Conservation (phyloP, 2,797 vertebrate species). For the Chloroceryle amazona region DNA sequence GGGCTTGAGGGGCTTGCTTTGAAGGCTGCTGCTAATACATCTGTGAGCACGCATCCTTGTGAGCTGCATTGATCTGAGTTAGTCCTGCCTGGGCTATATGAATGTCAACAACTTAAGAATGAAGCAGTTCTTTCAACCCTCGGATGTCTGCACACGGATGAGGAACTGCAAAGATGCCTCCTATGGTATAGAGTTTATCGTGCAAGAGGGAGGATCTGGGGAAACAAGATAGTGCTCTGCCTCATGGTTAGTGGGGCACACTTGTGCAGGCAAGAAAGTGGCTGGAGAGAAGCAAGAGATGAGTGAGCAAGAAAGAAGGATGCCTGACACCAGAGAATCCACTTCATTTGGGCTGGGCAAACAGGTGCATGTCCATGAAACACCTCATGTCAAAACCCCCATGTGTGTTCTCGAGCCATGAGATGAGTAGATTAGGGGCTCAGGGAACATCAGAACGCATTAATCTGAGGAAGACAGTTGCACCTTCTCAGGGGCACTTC, state of each 20-base stretch:
- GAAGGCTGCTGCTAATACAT: not conserved
- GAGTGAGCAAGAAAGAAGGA: not conserved
- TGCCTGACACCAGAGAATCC: not conserved
- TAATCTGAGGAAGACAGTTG: not conserved
- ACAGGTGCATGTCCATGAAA: not conserved
- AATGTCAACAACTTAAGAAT: not conserved
- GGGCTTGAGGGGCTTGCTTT: slow-evolving; percentile 46
- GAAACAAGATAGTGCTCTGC: not conserved
- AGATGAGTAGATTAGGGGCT: not conserved
- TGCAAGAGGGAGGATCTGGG: not conserved
- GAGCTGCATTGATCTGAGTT: slow-evolving; percentile 9
- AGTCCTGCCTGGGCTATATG: not conserved
- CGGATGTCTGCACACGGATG: not conserved
- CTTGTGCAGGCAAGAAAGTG: not conserved
- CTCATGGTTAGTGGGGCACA: not conserved
- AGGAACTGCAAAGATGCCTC: not conserved
- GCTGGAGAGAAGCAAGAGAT: not conserved
- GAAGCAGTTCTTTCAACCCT: not conserved
- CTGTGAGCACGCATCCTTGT: not conserved
- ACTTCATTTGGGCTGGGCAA: not conserved
- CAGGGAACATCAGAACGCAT: not conserved
- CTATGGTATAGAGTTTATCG: not conserved
- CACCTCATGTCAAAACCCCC: not conserved
- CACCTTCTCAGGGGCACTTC: not conserved
- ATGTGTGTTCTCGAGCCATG: rapidly evolving